Percentiles rank a stretch among this genome's conserved stretches.
Conservation (phyloP, 2,888 invertebrate genomes). For the Coremacera marginata region DNA sequence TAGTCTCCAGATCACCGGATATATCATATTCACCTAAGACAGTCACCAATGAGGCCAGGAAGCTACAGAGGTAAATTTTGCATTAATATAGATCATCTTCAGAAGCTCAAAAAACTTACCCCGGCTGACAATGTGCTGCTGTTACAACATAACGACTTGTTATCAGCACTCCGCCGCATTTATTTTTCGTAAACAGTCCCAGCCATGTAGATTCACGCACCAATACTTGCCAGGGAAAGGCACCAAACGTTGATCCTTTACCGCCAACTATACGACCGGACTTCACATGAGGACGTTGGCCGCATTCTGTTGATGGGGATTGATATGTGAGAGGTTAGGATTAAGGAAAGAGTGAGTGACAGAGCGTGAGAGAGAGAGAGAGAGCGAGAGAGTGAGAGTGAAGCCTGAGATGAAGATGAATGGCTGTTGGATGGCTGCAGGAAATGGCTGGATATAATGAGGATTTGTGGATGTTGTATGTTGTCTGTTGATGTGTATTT, state of each 20-base stretch:
- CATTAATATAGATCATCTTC: background rate
- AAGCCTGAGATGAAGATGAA: background rate
- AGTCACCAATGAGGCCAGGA: conserved; percentile 89
- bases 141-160: conserved; percentile 89
- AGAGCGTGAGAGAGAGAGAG: conserved; percentile 34
- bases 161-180: conserved; percentile 95
- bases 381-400: conserved; percentile 26
- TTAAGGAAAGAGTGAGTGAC: conserved; percentile 62
- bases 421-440: background rate
- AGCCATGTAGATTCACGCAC: conserved; percentile 94
- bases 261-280: conserved; percentile 90
- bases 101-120: conserved; percentile 71
- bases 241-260: conserved; percentile 86
- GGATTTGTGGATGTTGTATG: background rate
- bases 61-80: conserved; percentile 69
- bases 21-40: conserved; percentile 94
- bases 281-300: conserved; percentile 84
- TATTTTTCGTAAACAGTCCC: conserved; percentile 93
- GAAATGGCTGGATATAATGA: conserved; percentile 32
- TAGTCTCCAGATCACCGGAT: conserved; percentile 84
- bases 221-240: conserved; percentile 94
- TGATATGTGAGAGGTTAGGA: conserved; percentile 68
- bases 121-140: conserved; percentile 95
- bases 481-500: background rate
- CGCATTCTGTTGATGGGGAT: conserved; percentile 80